A percentile compares a stretch with the other conserved stretches of the same genome.
Conservation (phyloP, 2,113 vertebrate species). For the Diphyllodes magnificus region DNA sequence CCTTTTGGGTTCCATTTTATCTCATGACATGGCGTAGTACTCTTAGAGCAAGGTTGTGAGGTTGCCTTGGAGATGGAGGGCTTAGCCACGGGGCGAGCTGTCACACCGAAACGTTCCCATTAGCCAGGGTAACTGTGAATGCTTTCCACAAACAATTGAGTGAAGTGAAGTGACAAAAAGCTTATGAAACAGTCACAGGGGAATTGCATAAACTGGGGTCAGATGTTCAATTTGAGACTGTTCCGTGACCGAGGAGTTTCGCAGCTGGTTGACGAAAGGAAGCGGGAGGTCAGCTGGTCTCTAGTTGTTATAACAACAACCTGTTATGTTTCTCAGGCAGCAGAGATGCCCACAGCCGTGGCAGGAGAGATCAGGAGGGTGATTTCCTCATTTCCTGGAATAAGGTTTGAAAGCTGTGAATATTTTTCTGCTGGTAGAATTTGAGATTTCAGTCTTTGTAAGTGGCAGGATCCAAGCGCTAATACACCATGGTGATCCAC, state of each 20-base stretch:
- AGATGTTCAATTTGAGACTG: constrained; percentile 10
- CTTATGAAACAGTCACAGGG: not conserved
- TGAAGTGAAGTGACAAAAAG: constrained; percentile 50
- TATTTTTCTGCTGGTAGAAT: not conserved
- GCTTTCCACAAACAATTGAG: constrained; percentile 21
- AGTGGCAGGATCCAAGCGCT: not conserved
- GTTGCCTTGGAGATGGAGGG: constrained; percentile 29
- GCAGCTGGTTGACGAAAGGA: constrained; percentile 16
- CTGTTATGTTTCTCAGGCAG: constrained; percentile 39
- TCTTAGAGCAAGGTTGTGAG: not conserved
- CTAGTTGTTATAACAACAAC: constrained; percentile 35
- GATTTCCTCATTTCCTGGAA: constrained; percentile 29
- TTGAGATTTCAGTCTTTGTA: not conserved
- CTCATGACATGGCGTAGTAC: not conserved
- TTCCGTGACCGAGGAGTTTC: not conserved
- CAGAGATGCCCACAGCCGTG: constrained; percentile 1
- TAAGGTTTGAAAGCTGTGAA: not conserved
- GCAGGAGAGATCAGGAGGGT: not conserved
- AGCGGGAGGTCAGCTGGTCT: constrained; percentile 20
- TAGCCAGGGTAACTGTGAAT: not conserved
- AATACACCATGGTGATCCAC: not conserved
- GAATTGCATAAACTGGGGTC: constrained; percentile 49
- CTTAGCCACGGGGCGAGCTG: not conserved
- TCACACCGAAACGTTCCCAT: not conserved
- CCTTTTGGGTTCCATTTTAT: not conserved